phyloP scores from a whole-genome alignment of 2,797 vertebrate species.

The Thamnophis elegans region DNA sequence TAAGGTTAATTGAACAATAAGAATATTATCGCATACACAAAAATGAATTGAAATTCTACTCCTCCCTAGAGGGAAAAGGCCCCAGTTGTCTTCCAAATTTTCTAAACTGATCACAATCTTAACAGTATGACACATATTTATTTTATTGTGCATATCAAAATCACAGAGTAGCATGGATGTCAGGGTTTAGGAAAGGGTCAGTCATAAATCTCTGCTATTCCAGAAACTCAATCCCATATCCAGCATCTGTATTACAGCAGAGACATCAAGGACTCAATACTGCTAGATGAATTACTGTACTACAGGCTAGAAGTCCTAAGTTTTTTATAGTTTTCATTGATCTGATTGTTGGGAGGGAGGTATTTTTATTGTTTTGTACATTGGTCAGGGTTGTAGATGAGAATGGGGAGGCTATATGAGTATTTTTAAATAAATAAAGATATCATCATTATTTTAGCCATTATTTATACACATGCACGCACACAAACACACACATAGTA shows the following conservation, averaged over 20 bases:
- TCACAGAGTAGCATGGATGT: not conserved
- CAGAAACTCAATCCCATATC: not conserved
- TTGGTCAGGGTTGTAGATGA: not conserved
- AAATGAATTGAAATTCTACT: not conserved
- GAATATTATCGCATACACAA: not conserved
- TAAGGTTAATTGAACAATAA: not conserved
- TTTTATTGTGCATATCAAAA: not conserved
- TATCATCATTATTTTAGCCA: too few relatives aligned
- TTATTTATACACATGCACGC: not conserved
- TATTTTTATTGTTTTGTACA: not conserved
- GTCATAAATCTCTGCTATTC: not conserved
- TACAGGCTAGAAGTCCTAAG: not conserved
- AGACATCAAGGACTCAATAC: not conserved
- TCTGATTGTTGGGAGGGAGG: not conserved
- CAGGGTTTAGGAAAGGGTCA: not conserved
- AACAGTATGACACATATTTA: not conserved
- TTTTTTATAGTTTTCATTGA: not conserved
- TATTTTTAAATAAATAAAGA: not conserved
- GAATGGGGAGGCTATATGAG: not conserved
- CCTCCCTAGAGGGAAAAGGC: not conserved
- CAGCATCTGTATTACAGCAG: not conserved
- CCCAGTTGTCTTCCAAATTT: not conserved
- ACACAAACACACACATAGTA: not conserved
- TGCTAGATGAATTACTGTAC: not conserved
- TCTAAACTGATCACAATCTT: not conserved